Base-by-base conservation (phyloP, 2,888 invertebrate species). In the Drosophila putrida region DNA sequence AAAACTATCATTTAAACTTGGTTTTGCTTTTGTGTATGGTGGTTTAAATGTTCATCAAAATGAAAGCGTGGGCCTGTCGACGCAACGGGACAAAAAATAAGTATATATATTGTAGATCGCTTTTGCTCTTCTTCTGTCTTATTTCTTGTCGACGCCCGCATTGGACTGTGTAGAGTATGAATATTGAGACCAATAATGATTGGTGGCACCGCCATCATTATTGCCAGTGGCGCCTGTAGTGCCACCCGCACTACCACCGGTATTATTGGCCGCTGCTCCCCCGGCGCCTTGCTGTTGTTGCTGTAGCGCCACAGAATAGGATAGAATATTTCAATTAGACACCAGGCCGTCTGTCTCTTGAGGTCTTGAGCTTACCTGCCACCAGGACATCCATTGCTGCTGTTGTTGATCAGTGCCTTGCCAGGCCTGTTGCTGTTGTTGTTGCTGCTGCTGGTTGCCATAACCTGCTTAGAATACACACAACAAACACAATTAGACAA, bases 321-420 rank as follows among this genome's bases (percentile, higher is more conserved):
- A 15, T 31, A 5, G 27, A 15, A 3, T 20, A 1, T 20, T 20
- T n/a, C 38, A 9, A 36, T 50, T 35, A n/a, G 11, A n/a, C 20
- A 20, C 9, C 49, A 8, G 4, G 20, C 5, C 10, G 10, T 20
- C 10, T n/a, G 4, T 25, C 36, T n/a, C 4, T 2, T 4, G 50
- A 15, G 6, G 10, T 4, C n/a, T 8, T 6, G 38, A 31, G 61
- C 75, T 75, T 81, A 92, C 92, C 91, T 92, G 92, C 91, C 92
- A 92, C 91, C 92, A 92, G 78, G 91, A 88, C 90, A 91, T 90
- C 92, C 92, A 92, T 72, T 91, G 91, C 47, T 92, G 92, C 71
- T 92, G 92, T 70, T 92, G 84, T 50, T 79, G 92, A 80, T 92
- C 92, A 44, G 91, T 89, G 63, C 80, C 80, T 69, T 90, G 87